Evolutionary conservation across 2,888 invertebrate species (phyloP), one percentile per base, ranked within the genome.

Genomic region (Chrysolina americana): DNA sequence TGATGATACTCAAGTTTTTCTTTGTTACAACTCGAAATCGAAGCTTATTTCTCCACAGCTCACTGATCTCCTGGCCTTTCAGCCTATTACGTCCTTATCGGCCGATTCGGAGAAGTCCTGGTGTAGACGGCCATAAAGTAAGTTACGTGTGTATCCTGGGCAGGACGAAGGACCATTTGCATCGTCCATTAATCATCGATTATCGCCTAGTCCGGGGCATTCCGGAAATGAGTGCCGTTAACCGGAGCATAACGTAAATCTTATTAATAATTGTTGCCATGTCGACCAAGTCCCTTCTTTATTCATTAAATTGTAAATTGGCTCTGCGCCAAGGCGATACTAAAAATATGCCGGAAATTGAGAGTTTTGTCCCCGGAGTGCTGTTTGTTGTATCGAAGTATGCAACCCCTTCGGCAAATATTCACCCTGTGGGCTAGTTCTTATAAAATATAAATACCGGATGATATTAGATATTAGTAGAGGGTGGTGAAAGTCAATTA

Each of bases 291-390:
- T 71, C 70, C 74, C 76, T 78, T 79, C 78, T 79, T 79, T 78
- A 79, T 80, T 80, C 80, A 80, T 81, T 79, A 81, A 76, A 80
- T 53, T 79, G 76, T 77, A 79, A 78, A 81, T 80, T 80, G 81
- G 78, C 73, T 73, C 63, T 66, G 70, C 65, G 80, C 81, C 81
- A 78, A 53, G 69, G 68, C 63, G 41, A 70, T 74, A 71, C 71
- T 74, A 68, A 78, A 76, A 78, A 78, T 83, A 82, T 83, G 81
- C 81, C 83, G 84, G 86, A 85, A 85, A 85, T 86, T 86, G 84
- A 83, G 84, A 84, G 83, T 83, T 81, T 81, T 81, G 82, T 84
- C 84, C 83, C 82, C 68, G 83, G 82, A 84, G 82, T 47, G 81
- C 80, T 82, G 84, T 85, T 85, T 84, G 82, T 85, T 85, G 36